phyloP scores from a whole-genome alignment of 1,140 invertebrate species.

The Cydia fagiglandana region DNA sequence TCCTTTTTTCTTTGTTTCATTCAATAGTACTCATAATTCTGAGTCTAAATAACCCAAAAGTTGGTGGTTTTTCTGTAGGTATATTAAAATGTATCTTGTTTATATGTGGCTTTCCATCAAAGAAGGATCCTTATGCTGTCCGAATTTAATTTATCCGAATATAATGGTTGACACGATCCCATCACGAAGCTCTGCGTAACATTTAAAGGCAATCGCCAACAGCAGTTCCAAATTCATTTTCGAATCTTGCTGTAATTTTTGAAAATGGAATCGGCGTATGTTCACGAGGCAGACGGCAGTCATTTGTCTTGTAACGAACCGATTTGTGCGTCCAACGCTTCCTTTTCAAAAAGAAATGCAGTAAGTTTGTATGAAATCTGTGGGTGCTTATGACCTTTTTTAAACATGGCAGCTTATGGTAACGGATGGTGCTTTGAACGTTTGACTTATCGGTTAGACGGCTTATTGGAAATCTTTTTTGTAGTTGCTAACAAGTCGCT shows the following conservation, averaged over 20 bases:
- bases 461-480: conserved; percentile 49
- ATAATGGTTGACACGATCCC: no score
- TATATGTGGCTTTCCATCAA: no score
- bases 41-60: no score
- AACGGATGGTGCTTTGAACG: conserved; percentile 65
- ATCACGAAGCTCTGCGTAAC: not conserved
- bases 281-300: conserved; percentile 56
- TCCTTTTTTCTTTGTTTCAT: no score
- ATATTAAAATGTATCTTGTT: no score
- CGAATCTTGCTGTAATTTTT: conserved; percentile 69
- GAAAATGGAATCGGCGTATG: conserved; percentile 64
- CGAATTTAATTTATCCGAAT: no score
- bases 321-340: conserved; percentile 65
- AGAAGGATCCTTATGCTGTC: no score
- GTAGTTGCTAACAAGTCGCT: conserved; percentile 15
- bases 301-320: conserved; percentile 78
- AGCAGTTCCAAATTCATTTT: conserved; percentile 59
- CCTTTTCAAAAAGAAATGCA: not conserved
- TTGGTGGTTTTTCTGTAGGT: no score
- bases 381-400: not conserved
- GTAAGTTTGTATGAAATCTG: not conserved
- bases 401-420: conserved; percentile 51
- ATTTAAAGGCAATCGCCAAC: conserved; percentile 34
- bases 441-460: conserved; percentile 65
- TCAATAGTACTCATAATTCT: no score